Evolutionary conservation across 30 jellyfish, hydroid and myxozoan species (phyloP).

Genomic region (Chrysaora quinquecirrha): DNA sequence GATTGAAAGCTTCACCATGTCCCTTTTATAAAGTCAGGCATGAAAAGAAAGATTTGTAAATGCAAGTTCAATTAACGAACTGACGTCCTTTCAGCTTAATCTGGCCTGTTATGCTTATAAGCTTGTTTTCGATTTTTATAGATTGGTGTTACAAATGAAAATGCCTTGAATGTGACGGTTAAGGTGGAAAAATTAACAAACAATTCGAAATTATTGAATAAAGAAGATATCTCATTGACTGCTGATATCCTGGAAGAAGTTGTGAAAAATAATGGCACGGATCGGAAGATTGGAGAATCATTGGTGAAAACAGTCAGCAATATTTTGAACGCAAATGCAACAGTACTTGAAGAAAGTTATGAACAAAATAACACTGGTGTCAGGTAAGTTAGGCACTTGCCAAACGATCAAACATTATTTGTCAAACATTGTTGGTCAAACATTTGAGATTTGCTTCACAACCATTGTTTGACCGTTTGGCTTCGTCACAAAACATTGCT

Average conservation of each 20-base stretch:
- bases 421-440: no score
- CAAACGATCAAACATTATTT: no score
- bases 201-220: conserved; percentile 57
- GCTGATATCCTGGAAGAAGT: conserved; percentile 92
- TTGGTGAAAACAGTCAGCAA: conserved; percentile 92
- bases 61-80: no score
- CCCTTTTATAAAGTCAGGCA: no score
- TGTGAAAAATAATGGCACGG: conserved; percentile 69
- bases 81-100: no score
- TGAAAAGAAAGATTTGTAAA: no score
- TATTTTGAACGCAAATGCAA: conserved; percentile 79
- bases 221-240: conserved; percentile 74
- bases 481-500: no score
- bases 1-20: no score
- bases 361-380: conserved; percentile 82
- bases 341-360: conserved; percentile 82
- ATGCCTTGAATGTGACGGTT: conserved; percentile 78
- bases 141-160: conserved; percentile 70
- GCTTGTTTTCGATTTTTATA: neutral
- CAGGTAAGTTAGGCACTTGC: conserved; percentile 71
- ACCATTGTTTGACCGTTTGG: no score
- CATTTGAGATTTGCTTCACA: no score
- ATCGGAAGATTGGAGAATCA: conserved; percentile 87
- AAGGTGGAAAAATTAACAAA: conserved; percentile 82
- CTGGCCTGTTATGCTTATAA: no score